Percentiles rank a stretch among this genome's conserved stretches.
phyloP scores from a whole-genome alignment of 2,797 vertebrate genomes.

The Myiotriccus ornatus region DNA sequence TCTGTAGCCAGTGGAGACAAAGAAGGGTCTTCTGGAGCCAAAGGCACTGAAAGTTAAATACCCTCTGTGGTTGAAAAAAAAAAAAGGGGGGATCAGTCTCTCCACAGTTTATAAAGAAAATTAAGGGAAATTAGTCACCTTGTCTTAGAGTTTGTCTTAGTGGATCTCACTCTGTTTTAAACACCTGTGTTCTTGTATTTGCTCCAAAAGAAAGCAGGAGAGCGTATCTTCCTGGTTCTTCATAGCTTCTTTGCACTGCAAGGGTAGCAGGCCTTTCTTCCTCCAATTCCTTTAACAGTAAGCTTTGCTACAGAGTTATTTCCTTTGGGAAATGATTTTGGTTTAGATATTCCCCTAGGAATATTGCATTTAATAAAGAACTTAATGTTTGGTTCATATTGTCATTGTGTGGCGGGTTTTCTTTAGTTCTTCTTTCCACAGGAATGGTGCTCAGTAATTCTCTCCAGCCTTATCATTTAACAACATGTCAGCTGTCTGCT shows the following conservation, averaged over 20 bases:
- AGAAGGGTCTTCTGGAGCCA: background rate
- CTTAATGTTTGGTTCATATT: background rate
- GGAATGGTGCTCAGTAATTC: background rate
- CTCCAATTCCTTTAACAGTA: background rate
- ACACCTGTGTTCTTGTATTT: background rate
- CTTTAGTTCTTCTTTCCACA: background rate
- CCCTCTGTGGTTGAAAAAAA: background rate
- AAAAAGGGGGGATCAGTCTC: background rate
- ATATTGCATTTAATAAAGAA: conserved; percentile 2
- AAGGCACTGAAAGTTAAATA: background rate
- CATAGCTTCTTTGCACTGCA: background rate
- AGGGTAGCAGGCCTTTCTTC: background rate
- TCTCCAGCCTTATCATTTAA: background rate
- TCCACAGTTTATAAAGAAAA: background rate
- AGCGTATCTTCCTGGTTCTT: background rate
- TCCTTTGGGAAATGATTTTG: background rate
- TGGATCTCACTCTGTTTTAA: background rate
- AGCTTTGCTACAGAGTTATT: background rate
- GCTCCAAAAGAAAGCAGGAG: background rate
- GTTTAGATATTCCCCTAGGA: background rate
- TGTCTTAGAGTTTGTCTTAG: background rate
- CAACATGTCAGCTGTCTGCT: background rate
- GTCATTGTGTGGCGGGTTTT: background rate
- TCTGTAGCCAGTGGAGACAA: background rate
- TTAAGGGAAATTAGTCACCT: background rate